Base-by-base conservation (phyloP, 1,140 invertebrate species). In the Bombus pascuorum region DNA sequence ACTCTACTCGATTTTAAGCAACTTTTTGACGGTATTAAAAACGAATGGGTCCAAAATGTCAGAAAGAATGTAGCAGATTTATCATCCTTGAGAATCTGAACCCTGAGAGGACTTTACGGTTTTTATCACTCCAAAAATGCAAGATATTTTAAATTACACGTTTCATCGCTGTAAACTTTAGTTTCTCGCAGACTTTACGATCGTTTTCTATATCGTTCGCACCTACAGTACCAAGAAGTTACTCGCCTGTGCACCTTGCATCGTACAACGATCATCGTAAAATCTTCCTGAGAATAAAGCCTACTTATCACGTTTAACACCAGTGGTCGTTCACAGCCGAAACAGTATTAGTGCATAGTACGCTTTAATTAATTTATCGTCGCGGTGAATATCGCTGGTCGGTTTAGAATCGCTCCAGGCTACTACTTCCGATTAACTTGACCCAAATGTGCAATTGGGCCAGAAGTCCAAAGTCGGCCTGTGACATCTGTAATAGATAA, bases 401-500 rank as follows among this genome's bases (percentile, higher is more conserved):
- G 66, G 22, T 86, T 89, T 83, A 78, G 66, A 83, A 81, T 77
- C 66, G 80, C 65, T 73, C 44, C 22, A 34, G 47, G 70, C 42
- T 44, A 70, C 32, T 37, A 79, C 65, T 86, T 74, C 80, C 85
- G 88, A 89, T 89, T 87, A 89, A 81, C 73, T 81, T 81, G 77
- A 86, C 76, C 76, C 85, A 89, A 89, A 89, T 89, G 85, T 78
- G 87, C 87, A 83, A 89, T 89, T 86, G 88, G 83, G 76, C 87
- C 75, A 81, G 84, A 89, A 89, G 81, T 87, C 81, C 81, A 86
- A 89, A 89, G 87, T 86, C 88, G 85, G 87, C 88, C 74, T 68
- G 72, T 81, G 88, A 89, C 87, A 89, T 89, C 85, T 89, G 88
- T 89, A 89, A 89, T 88, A 78, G 81, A 89, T 89, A 89, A 89